phyloP scores from a whole-genome alignment of 2,797 vertebrate genomes.

The Steatocranus sp. region DNA sequence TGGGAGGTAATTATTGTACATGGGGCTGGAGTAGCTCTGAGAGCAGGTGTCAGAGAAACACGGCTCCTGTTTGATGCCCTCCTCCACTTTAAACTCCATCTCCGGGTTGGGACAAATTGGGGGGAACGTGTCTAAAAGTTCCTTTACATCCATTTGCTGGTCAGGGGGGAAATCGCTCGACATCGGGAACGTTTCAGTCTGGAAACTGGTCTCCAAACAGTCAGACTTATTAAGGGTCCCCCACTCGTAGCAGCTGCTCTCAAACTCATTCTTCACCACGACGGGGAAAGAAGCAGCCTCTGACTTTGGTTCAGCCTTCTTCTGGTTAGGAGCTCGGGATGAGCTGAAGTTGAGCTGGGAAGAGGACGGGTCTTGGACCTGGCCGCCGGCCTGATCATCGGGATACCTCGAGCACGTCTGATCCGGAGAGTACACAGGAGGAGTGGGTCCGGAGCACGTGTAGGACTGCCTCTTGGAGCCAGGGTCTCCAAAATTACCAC shows the following conservation, averaged over 20 bases:
- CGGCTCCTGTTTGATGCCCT: constrained; percentile 78
- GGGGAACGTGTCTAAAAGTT: constrained; percentile 80
- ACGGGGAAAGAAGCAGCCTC: constrained; percentile 81
- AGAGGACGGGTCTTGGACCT: constrained; percentile 70
- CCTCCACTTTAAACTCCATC: constrained; percentile 80
- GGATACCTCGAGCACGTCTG: constrained; percentile 75
- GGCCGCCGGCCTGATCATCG: constrained; percentile 69
- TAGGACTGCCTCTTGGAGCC: constrained; percentile 76
- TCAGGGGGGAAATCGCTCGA: constrained; percentile 77
- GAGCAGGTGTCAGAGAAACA: constrained; percentile 78
- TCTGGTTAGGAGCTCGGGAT: constrained; percentile 50
- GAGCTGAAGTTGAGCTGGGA: constrained; percentile 68
- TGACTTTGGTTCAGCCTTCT: constrained; percentile 69
- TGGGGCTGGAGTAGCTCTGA: constrained; percentile 71
- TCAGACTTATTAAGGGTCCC: constrained; percentile 76
- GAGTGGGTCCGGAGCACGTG: constrained; percentile 71
- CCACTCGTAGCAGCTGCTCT: constrained; percentile 89
- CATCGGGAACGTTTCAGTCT: constrained; percentile 79
- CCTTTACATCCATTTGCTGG: constrained; percentile 81
- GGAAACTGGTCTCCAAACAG: constrained; percentile 80
- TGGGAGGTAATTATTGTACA: constrained; percentile 74
- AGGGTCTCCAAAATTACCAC: constrained; percentile 66
- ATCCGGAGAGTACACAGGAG: constrained; percentile 71
- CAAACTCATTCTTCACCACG: constrained; percentile 86
- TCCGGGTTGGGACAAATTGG: constrained; percentile 75